phyloP scores from a whole-genome alignment of 2,888 invertebrate genomes.

The Achlya flavicornis region DNA sequence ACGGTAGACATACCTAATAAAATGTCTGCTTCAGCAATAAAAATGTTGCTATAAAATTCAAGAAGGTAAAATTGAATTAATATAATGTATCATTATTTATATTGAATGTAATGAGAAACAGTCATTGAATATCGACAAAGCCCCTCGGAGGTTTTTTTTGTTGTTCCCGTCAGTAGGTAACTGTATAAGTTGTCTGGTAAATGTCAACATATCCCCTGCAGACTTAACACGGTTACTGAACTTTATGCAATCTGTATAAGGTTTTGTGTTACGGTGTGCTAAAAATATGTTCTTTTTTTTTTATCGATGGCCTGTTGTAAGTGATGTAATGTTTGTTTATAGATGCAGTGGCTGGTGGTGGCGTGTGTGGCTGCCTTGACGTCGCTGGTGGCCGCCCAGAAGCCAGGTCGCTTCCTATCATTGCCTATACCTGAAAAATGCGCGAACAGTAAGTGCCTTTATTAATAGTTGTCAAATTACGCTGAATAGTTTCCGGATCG shows the following conservation, averaged over 20 bases:
- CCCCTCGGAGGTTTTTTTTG: too few species aligned
- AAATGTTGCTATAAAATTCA: too few species aligned
- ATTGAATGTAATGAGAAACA: too few species aligned
- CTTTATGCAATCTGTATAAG: conserved; percentile 6
- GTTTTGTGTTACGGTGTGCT: neutral
- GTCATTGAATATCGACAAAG: too few species aligned
- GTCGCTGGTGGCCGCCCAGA: conserved; percentile 86
- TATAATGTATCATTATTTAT: too few species aligned
- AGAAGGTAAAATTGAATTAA: too few species aligned
- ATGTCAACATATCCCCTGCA: conserved; percentile 8
- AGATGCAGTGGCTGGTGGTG: conserved; percentile 89
- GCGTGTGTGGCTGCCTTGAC: conserved; percentile 79
- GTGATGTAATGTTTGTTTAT: conserved; percentile 37
- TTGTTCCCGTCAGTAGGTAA: too few species aligned
- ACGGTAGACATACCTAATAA: too few species aligned
- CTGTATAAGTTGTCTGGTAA: neutral
- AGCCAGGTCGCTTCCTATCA: conserved; percentile 93
- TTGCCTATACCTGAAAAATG: conserved; percentile 93
- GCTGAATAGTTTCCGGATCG: too few species aligned
- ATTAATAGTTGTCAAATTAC: neutral
- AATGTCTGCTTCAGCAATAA: too few species aligned
- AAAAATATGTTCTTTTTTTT: neutral
- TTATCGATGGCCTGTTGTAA: neutral
- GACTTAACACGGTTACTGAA: conserved; percentile 6
- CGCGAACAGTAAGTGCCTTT: conserved; percentile 89